These are phyloP conservation scores for Oegoconia quadripuncta DNA, from an alignment of 2,888 invertebrate species.

Conservation along the genomic window DNA sequence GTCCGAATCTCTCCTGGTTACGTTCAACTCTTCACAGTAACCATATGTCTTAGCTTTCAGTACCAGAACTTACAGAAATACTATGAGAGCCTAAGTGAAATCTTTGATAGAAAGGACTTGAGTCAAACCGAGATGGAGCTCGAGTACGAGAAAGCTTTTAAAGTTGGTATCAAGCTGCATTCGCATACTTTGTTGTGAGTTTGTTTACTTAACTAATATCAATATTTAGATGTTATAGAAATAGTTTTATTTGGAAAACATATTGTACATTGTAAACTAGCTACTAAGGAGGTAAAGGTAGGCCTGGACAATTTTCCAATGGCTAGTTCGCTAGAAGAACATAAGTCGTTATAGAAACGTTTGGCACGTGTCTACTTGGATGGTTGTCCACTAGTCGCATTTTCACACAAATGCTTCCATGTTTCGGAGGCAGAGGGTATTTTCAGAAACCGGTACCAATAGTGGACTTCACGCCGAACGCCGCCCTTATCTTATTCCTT, in stretches of 20 bases:
- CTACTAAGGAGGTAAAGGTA: too few relatives aligned
- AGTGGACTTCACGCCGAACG: too few relatives aligned
- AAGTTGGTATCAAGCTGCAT: slow-evolving; percentile 46
- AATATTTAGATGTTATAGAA: neutral
- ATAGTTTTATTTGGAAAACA: too few relatives aligned
- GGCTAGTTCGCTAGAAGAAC: too few relatives aligned
- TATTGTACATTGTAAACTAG: too few relatives aligned
- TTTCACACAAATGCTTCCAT: too few relatives aligned
- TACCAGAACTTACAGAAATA: neutral
- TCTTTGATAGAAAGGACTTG: slow-evolving; percentile 12
- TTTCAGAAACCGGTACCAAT: too few relatives aligned
- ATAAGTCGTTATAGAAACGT: too few relatives aligned
- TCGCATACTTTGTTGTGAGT: slow-evolving; percentile 42
- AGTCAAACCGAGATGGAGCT: slow-evolving; percentile 36
- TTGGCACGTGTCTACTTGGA: too few relatives aligned
- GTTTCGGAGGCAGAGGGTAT: too few relatives aligned
- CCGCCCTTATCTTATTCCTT: neutral
- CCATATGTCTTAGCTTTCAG: neutral
- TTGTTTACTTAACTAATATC: neutral
- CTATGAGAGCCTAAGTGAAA: neutral
- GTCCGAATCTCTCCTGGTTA: neutral
- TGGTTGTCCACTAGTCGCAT: too few relatives aligned
- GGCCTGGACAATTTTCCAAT: too few relatives aligned
- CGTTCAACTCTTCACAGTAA: neutral
- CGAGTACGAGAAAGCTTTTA: slow-evolving; percentile 38